phyloP scores from a whole-genome alignment of 2,888 invertebrate genomes.

The Steinernema carpocapsae region DNA sequence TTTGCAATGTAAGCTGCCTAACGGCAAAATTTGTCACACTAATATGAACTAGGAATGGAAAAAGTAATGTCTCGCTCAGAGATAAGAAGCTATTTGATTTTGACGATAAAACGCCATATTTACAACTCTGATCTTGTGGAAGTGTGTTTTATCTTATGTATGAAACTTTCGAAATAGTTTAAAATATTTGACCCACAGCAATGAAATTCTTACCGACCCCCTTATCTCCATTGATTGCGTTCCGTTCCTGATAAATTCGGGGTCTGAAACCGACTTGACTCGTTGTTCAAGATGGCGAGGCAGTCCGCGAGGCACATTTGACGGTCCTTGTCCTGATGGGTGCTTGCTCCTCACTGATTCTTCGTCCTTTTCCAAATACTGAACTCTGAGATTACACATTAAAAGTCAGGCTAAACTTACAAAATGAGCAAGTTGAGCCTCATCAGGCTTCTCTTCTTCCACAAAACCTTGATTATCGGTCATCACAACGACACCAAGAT shows the following conservation, averaged over 20 bases:
- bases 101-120: too few species aligned
- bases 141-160: too few species aligned
- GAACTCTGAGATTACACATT: background rate
- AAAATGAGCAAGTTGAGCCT: background rate
- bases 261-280: background rate
- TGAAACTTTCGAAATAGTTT: too few species aligned
- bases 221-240: background rate
- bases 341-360: background rate
- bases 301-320: background rate
- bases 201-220: background rate
- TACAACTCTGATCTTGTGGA: too few species aligned
- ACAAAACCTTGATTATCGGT: background rate
- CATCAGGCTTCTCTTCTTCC: background rate
- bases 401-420: background rate
- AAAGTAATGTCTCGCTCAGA: too few species aligned
- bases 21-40: too few species aligned
- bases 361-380: constrained; percentile 5
- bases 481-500: background rate
- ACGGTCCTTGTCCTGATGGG: background rate
- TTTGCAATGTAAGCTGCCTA: too few species aligned
- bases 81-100: too few species aligned
- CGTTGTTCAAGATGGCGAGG: background rate
- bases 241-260: background rate
- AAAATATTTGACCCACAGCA: too few species aligned
- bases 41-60: too few species aligned